These are phyloP conservation scores for Crotalus helleri DNA, from an alignment of 2,113 vertebrate genomes.

Conservation along the genomic window DNA sequence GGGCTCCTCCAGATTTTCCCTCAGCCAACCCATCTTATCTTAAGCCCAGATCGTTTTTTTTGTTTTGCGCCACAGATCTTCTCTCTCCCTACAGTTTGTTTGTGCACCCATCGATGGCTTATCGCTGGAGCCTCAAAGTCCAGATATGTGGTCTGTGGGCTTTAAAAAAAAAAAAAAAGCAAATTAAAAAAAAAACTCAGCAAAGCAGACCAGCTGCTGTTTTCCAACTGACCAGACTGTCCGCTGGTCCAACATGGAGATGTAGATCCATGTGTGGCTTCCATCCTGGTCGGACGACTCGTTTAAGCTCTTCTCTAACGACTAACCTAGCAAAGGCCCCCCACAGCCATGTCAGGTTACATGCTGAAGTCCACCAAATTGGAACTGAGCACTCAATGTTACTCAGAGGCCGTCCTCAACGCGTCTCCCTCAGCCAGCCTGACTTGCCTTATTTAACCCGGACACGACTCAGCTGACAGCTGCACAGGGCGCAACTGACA, in stretches of 20 bases:
- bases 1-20: background rate
- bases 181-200: background rate
- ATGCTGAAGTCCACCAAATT: background rate
- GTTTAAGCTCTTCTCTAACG: background rate
- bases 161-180: background rate
- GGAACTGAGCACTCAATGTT: background rate
- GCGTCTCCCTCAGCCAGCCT: background rate
- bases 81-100: background rate
- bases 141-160: background rate
- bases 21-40: background rate
- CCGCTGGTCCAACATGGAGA: background rate
- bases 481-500: slow-evolving; percentile 13
- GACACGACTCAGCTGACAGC: background rate
- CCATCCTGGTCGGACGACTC: background rate
- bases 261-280: background rate
- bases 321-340: background rate
- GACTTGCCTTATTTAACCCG: slow-evolving; percentile 11
- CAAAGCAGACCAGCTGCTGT: background rate
- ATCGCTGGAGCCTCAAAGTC: background rate
- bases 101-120: background rate
- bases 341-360: background rate
- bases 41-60: background rate
- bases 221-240: background rate
- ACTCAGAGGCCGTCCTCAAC: background rate
- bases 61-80: background rate